A percentile compares a stretch with the other conserved stretches of the same genome.
Evolutionary conservation across 2,113 vertebrate species (phyloP).

Genomic region (Hemicordylus capensis): DNA sequence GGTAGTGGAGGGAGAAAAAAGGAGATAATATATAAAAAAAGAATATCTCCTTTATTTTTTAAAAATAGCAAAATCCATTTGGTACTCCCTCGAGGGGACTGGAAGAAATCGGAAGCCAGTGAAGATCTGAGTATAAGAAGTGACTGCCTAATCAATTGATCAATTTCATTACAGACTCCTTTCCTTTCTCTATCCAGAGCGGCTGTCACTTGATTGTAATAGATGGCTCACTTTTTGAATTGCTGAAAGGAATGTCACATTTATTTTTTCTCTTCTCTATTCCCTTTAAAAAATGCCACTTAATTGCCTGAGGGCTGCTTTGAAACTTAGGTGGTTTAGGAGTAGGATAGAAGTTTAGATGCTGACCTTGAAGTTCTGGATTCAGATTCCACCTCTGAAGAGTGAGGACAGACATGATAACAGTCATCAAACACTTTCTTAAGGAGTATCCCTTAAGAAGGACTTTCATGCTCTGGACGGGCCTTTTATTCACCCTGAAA

Average conservation of each 20-base stretch:
- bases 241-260: neutral
- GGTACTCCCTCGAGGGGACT: neutral
- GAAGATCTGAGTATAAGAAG: neutral
- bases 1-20: neutral
- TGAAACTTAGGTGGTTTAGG: too few species aligned
- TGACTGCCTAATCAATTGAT: constrained; percentile 1
- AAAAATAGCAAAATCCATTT: neutral
- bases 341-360: too few species aligned
- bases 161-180: constrained; percentile 4
- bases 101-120: neutral
- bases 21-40: neutral
- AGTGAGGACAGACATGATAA: neutral
- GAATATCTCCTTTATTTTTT: neutral
- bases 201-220: constrained; percentile 4
- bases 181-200: neutral
- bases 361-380: neutral
- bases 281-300: neutral
- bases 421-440: neutral
- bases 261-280: neutral
- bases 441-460: neutral
- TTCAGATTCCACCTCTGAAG: neutral
- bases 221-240: neutral
- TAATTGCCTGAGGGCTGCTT: neutral
- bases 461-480: neutral
- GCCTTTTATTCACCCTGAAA: neutral